Evolutionary conservation across 2,113 vertebrate genomes (phyloP), one percentile per base, ranked within the genome.

Genomic region (Eonycteris spelaea): DNA sequence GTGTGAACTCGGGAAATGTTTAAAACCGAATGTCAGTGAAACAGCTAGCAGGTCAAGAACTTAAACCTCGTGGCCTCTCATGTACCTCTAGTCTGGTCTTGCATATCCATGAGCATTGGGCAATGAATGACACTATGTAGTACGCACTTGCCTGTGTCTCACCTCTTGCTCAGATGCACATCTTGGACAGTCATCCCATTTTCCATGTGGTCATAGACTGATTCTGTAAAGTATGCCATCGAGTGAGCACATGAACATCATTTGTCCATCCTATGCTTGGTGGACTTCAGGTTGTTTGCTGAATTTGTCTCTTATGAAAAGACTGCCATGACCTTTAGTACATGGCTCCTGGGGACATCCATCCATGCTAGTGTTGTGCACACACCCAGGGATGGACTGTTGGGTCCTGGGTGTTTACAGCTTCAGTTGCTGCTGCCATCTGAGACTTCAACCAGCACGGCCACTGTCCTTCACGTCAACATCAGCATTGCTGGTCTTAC

Each of bases 111-210:
- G 24, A 15, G 22, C 33, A 7, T 8, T 1, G 7, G 53, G 28
- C 7, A 0, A 3, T 3, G 30, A 1, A 0, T 43, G 48, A 30
- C 26, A 8, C 19, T 28, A 2, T 0, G 13, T 1, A 13, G 61
- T 35, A 3, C 0, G 5, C 21, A 16, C 51, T 22, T 8, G 0
- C 9, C 35, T 7, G 24, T 3, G 3, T 59, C 53, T 80, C n/a
- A 16, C 7, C 84, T 38, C 28, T 18, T 24, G 38, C 13, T 15
- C 4, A 10, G 51, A 28, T 8, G 86, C 30, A 18, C 1, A 8
- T 15, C 15, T 21, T 33, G 26, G 57, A 51, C 57, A 3, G 2
- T 63, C 55, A 21, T 33, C 33, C 40, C 7, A 0, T 22, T 26
- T 26, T 7, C 33, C 43, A 51, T 4, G 11, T 35, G 40, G 21